phyloP scores from a whole-genome alignment of 2,797 vertebrate genomes.

The Diplodus sargus region DNA sequence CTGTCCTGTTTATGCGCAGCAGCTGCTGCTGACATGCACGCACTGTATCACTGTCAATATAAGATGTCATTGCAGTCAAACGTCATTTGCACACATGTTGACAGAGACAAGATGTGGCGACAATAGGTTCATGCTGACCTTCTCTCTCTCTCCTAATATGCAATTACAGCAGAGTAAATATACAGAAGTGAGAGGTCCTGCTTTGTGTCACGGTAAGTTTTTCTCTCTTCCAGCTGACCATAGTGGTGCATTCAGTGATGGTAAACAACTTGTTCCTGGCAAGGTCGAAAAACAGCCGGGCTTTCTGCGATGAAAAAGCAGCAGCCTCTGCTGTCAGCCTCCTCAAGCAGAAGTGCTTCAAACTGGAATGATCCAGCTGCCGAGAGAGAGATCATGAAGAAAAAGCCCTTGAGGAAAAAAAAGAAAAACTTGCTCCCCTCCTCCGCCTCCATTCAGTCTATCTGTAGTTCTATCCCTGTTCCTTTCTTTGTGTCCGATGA shows the following conservation, averaged over 20 bases:
- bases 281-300: conserved; percentile 55
- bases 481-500: conserved; percentile 43
- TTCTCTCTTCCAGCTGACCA: conserved; percentile 38
- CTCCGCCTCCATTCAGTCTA: conserved; percentile 1
- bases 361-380: conserved; percentile 60
- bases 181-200: conserved; percentile 8
- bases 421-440: neutral
- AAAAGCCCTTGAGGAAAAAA: conserved; percentile 42
- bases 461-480: conserved; percentile 47
- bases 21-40: conserved; percentile 48
- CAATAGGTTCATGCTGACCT: conserved; percentile 19
- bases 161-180: conserved; percentile 15
- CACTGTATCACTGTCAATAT: conserved; percentile 29
- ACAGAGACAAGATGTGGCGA: conserved; percentile 1
- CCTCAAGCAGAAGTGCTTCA: conserved; percentile 42
- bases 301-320: conserved; percentile 40
- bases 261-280: conserved; percentile 60
- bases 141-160: neutral
- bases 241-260: conserved; percentile 16
- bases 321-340: conserved; percentile 43
- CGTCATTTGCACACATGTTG: neutral
- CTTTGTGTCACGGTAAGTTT: conserved; percentile 18
- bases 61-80: conserved; percentile 15
- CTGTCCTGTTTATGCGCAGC: conserved; percentile 33
- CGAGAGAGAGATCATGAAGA: conserved; percentile 36